Evolutionary conservation across 2,888 invertebrate species (phyloP), one percentile per base, ranked within the genome.

Genomic region (Zaprionus obscuricornis): DNA sequence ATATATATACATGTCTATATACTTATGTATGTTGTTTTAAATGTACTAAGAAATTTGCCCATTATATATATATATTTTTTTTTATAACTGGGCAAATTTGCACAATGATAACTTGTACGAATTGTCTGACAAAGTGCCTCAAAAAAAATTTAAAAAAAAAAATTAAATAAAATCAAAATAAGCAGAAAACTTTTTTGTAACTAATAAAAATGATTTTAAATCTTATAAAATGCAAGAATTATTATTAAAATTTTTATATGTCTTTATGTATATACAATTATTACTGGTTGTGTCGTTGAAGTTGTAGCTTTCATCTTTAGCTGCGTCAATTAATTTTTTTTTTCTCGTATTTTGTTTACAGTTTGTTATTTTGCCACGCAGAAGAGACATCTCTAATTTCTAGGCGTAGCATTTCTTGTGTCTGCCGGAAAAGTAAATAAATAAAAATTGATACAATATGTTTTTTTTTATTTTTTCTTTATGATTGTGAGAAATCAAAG

Each of bases 131-230:
- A 46, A 52, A 67, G 69, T 73, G 72, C 69, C 69, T 73, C 36
- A 54, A 50, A 33, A 42, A 67, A 27, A 64, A 74, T 70, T 74
- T 65, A 74, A 45, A 69, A 50, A 40, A 40, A 34, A 52, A 49
- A 49, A n/a, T n/a, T n/a, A n/a, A n/a, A n/a, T n/a, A n/a, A n/a
- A n/a, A n/a, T n/a, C n/a, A 14, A 29, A n/a, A n/a, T 29, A 29
- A 29, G 5, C 10, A 8, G 7, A 6, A 3, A 6, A 17, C 40
- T 14, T 64, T 66, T 66, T 78, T 81, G 78, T 82, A 55, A 77
- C 68, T 62, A 85, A 74, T 78, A 85, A 78, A n/a, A 85, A 20
- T 36, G 73, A 69, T 69, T 69, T 67, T 67, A 69, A 67, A 72
- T 69, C 73, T 55, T 42, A n/a, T 33, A 7, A 14, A 6, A 17